Evolutionary conservation across 1,140 invertebrate species (phyloP).

Genomic region (Macrostomum lignano): DNA sequence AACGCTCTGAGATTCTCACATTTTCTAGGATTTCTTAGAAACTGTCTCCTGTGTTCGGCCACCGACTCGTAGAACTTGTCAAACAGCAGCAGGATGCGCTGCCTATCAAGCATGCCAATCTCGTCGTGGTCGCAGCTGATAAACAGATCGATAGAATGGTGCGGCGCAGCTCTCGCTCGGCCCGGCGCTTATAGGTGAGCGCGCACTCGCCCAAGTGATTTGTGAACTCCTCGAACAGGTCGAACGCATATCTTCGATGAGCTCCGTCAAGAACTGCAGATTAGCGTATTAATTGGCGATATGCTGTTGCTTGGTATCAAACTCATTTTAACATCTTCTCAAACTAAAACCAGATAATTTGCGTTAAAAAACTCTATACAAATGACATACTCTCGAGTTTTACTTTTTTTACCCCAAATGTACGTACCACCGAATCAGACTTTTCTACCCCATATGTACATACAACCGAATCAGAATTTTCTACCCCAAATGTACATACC

Average conservation of each 20-base stretch:
- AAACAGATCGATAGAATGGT: conserved; percentile 19
- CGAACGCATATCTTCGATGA: conserved; percentile 13
- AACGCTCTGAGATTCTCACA: too few species aligned
- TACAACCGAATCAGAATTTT: too few species aligned
- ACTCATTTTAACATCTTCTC: neutral
- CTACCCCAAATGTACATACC: too few species aligned
- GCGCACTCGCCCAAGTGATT: conserved; percentile 19
- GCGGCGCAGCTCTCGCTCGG: conserved; percentile 13
- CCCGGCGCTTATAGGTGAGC: conserved; percentile 11
- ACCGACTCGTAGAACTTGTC: conserved; percentile 15
- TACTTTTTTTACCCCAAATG: too few species aligned
- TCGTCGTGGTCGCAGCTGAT: conserved; percentile 20
- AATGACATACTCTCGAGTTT: too few species aligned
- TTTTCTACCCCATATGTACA: too few species aligned
- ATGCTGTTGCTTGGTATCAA: neutral
- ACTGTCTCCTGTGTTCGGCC: conserved; percentile 9
- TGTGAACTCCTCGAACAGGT: conserved; percentile 21
- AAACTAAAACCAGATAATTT: neutral
- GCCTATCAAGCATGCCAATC: conserved; percentile 17
- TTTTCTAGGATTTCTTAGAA: conserved; percentile 14
- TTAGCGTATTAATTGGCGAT: conserved; percentile 1
- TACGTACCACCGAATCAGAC: too few species aligned
- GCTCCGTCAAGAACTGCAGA: conserved; percentile 15
- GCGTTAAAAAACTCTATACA: too few species aligned
- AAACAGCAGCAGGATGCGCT: conserved; percentile 16